A percentile compares a stretch with the other conserved stretches of the same genome.
Conservation (phyloP, 2,797 vertebrate genomes). For the Muscicapa comitata region DNA sequence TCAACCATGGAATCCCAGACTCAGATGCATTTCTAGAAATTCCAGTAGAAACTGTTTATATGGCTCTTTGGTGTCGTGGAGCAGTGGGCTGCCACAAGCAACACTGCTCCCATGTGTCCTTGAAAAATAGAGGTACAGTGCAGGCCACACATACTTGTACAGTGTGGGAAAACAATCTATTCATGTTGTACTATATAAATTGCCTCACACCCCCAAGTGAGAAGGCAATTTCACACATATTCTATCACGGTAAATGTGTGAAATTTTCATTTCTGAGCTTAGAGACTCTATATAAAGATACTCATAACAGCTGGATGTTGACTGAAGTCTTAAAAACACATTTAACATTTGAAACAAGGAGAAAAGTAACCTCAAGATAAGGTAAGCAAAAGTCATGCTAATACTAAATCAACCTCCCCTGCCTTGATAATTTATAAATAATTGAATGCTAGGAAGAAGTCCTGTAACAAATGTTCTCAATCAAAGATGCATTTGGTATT, state of each 20-base stretch:
- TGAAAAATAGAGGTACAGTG: not conserved
- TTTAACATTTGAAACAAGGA: not conserved
- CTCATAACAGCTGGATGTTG: not conserved
- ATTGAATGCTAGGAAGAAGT: not conserved
- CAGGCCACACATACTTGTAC: not conserved
- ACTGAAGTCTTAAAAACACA: not conserved
- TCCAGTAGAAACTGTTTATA: not conserved
- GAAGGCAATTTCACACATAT: not conserved
- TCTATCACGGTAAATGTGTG: not conserved
- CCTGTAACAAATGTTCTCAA: not conserved
- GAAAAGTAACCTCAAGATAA: not conserved
- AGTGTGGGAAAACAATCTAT: not conserved
- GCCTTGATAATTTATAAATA: not conserved
- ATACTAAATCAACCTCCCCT: not conserved
- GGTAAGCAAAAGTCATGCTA: not conserved
- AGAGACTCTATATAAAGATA: not conserved
- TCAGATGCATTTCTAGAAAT: not conserved
- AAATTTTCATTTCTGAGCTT: not conserved
- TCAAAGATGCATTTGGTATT: not conserved
- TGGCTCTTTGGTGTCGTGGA: fast-evolving
- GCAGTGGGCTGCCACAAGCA: not conserved
- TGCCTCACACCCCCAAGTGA: not conserved
- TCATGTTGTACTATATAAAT: not conserved
- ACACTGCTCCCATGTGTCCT: not conserved
- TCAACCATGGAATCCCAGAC: not conserved